These are phyloP conservation scores for Coleophora flavipennella DNA, from an alignment of 2,888 invertebrate species.

Conservation along the genomic window DNA sequence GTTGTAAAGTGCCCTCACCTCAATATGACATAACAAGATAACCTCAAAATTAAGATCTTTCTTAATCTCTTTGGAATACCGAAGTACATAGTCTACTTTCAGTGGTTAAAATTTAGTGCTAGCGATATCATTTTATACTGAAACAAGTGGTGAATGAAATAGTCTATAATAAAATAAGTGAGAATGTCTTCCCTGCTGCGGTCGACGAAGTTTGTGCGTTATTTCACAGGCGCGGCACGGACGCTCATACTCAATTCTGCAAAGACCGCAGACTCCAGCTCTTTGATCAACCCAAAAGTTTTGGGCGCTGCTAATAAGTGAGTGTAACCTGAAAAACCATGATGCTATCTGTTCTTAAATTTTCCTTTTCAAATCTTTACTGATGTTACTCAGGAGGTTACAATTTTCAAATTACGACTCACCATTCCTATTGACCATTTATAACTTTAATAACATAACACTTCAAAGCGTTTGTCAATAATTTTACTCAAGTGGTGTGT, in stretches of 20 bases:
- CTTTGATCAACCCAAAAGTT: slow-evolving; percentile 55
- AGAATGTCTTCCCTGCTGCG: slow-evolving; percentile 78
- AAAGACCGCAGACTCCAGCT: slow-evolving; percentile 75
- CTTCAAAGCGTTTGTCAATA: too few species aligned
- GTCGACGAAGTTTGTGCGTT: slow-evolving; percentile 82
- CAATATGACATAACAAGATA: slow-evolving; percentile 47
- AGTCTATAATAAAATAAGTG: slow-evolving; percentile 14
- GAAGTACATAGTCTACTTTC: too few species aligned
- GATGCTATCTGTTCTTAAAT: too few species aligned
- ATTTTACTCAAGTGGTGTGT: too few species aligned
- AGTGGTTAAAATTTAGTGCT: too few species aligned
- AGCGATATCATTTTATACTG: slow-evolving; percentile 4
- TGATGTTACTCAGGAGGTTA: too few species aligned
- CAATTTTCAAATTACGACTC: too few species aligned
- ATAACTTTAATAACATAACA: too few species aligned
- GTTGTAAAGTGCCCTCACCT: not conserved
- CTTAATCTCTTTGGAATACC: not conserved
- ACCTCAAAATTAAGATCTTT: slow-evolving; percentile 33
- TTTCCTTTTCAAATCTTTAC: too few species aligned
- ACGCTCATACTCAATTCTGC: slow-evolving; percentile 78
- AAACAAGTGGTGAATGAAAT: slow-evolving; percentile 14
- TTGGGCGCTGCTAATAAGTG: slow-evolving; percentile 51
- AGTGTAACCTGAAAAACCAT: slow-evolving; percentile 28
- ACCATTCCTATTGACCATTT: too few species aligned
- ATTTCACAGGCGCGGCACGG: slow-evolving; percentile 80